phyloP scores from a whole-genome alignment of 2,888 invertebrate genomes.

The Nemurella pictetii region DNA sequence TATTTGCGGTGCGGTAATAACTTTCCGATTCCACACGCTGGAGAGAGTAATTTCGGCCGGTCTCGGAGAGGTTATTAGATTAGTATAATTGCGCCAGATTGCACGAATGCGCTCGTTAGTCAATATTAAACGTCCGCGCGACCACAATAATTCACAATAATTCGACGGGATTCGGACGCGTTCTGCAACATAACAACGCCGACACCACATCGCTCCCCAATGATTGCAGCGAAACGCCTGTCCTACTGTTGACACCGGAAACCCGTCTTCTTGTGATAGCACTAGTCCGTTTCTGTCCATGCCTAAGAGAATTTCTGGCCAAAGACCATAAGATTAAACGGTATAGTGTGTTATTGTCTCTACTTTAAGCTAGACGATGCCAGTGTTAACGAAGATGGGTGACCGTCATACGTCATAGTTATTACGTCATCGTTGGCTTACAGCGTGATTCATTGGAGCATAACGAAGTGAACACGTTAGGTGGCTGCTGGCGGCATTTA shows the following conservation, averaged over 20 bases:
- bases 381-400: neutral
- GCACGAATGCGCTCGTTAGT: neutral
- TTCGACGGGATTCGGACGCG: neutral
- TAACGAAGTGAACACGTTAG: neutral
- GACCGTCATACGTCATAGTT: neutral
- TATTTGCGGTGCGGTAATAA: neutral
- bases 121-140: neutral
- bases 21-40: neutral
- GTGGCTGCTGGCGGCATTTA: neutral
- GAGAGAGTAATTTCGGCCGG: neutral
- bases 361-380: neutral
- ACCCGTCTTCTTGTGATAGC: too few species aligned
- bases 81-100: neutral
- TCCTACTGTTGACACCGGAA: too few species aligned
- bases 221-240: too few species aligned
- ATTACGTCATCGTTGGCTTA: neutral
- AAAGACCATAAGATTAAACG: neutral
- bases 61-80: neutral
- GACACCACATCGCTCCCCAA: too few species aligned
- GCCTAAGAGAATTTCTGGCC: neutral
- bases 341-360: neutral
- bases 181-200: too few species aligned
- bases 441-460: neutral
- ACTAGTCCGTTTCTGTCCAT: neutral
- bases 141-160: neutral